Evolutionary conservation across 1,140 invertebrate species (phyloP).

Genomic region (Bombus difficillimus): DNA sequence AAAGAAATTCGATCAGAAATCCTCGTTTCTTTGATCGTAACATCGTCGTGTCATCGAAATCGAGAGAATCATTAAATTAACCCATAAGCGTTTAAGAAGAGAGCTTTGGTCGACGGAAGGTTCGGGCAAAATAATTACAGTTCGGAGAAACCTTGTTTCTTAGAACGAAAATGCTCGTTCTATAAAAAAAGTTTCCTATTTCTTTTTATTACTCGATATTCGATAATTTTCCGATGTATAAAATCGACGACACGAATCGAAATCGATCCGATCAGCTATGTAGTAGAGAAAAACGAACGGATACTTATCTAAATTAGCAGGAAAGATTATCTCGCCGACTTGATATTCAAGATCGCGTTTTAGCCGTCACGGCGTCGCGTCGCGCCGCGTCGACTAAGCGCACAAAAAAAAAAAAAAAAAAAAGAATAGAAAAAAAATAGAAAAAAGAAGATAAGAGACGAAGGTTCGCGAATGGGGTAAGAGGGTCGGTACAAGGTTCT

Average conservation of each 20-base stretch:
- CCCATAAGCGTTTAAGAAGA: background rate
- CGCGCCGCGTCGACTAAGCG: too few species aligned
- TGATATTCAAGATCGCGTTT: conserved; percentile 42
- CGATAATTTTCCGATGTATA: background rate
- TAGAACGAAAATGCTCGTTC: background rate
- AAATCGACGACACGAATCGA: background rate
- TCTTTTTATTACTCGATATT: background rate
- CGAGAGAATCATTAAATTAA: conserved; percentile 25
- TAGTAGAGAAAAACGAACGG: conserved; percentile 1
- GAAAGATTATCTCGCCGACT: conserved; percentile 19
- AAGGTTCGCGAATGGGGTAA: background rate
- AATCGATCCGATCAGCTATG: background rate
- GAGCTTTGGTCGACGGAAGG: too few species aligned
- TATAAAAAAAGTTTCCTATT: background rate
- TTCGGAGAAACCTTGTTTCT: background rate
- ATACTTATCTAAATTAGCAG: conserved; percentile 28
- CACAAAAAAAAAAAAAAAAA: too few species aligned
- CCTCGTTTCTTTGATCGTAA: conserved; percentile 43
- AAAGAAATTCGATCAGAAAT: conserved; percentile 49
- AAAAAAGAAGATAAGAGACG: background rate
- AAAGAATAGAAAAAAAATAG: too few species aligned
- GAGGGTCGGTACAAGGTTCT: background rate
- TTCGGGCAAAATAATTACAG: background rate
- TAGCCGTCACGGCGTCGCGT: background rate
- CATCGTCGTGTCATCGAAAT: conserved; percentile 9